Conservation (phyloP, 2,797 vertebrate genomes). For the Sebastiscus tertius region DNA sequence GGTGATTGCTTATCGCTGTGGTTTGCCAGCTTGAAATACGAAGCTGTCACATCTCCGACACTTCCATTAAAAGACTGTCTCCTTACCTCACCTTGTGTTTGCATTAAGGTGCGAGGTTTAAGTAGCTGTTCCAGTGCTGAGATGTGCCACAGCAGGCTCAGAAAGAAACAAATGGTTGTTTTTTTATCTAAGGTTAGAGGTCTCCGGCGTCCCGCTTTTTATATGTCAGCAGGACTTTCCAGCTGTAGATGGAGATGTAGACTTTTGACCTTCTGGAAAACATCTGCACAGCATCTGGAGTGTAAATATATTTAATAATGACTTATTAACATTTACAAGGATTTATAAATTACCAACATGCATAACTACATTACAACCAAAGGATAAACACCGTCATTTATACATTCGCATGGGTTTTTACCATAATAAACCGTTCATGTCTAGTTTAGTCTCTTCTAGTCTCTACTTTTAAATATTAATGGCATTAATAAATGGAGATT, state of each 20-base stretch:
- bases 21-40: conserved; percentile 43
- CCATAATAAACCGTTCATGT: not conserved
- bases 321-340: not conserved
- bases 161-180: not conserved
- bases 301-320: not conserved
- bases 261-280: not conserved
- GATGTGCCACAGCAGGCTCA: not conserved
- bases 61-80: conserved; percentile 61
- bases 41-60: conserved; percentile 46
- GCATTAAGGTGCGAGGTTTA: not conserved
- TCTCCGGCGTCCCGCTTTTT: not conserved
- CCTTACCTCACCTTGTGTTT: conserved; percentile 11
- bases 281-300: not conserved
- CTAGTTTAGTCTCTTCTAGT: no score
- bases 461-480: not conserved
- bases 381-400: not conserved
- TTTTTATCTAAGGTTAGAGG: conserved; percentile 1
- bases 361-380: not conserved
- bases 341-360: not conserved
- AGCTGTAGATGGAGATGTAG: not conserved
- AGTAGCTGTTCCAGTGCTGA: not conserved
- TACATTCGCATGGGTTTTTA: not conserved
- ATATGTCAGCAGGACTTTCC: not conserved
- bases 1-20: conserved; percentile 16
- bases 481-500: not conserved